A percentile compares a stretch with the other conserved stretches of the same genome.
phyloP scores from a whole-genome alignment of 2,113 vertebrate species.

The Phoenicopterus ruber region DNA sequence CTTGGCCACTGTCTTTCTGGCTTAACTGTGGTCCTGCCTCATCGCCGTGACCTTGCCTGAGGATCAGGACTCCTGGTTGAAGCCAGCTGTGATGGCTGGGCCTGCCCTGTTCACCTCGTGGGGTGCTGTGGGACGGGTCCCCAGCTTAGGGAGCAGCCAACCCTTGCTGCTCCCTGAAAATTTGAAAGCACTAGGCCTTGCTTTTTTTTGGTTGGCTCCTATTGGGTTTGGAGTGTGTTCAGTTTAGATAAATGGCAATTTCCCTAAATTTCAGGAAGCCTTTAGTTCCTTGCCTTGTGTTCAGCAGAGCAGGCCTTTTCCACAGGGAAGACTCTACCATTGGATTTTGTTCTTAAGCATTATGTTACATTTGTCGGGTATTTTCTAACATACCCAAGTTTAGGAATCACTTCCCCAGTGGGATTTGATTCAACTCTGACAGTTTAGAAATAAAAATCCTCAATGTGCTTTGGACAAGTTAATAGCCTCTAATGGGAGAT shows the following conservation, averaged over 20 bases:
- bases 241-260: not conserved
- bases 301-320: not conserved
- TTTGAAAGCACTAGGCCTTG: not conserved
- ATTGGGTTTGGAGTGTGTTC: not conserved
- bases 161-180: not conserved
- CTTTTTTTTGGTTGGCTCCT: not conserved
- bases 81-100: not conserved
- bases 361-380: not conserved
- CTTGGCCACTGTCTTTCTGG: not conserved
- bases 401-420: not conserved
- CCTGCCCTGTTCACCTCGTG: rapidly evolving
- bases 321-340: not conserved
- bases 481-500: not conserved
- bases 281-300: not conserved
- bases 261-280: not conserved
- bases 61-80: not conserved
- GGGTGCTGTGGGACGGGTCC: not conserved
- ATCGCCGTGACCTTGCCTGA: rapidly evolving
- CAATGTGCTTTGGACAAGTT: not conserved
- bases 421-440: not conserved
- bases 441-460: not conserved
- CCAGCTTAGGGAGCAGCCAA: rapidly evolving
- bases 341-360: not conserved
- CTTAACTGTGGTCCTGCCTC: not conserved
- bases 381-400: not conserved